Conservation (phyloP, 2,888 invertebrate genomes). For the Xestoiulus laeticollis region DNA sequence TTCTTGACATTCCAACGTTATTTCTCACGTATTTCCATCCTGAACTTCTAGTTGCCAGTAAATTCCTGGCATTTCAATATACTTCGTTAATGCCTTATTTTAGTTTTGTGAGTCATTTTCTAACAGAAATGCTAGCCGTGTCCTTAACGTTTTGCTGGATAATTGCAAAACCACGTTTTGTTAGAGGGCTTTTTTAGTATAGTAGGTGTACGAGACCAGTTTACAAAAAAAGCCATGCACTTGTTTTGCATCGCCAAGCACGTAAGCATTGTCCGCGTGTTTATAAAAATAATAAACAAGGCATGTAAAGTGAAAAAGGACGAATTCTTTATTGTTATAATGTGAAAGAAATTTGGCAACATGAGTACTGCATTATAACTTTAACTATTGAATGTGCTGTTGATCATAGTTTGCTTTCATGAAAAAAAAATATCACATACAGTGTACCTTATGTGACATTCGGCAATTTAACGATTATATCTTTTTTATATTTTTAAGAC, state of each 20-base stretch:
- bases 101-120: slow-evolving; percentile 30
- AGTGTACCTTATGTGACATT: neutral
- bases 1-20: neutral
- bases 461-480: neutral
- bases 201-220: slow-evolving; percentile 7
- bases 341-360: neutral
- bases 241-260: slow-evolving; percentile 24
- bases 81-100: neutral
- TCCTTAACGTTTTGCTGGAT: neutral
- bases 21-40: neutral
- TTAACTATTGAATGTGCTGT: neutral
- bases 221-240: neutral
- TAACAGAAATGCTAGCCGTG: neutral
- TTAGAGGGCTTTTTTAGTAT: neutral
- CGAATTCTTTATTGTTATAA: neutral
- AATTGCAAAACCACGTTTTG: neutral
- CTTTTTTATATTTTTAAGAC: neutral
- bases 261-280: slow-evolving; percentile 8
- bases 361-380: neutral
- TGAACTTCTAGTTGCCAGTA: neutral
- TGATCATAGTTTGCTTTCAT: neutral
- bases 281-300: neutral
- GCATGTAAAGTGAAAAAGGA: neutral
- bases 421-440: neutral
- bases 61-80: neutral